Evolutionary conservation across 2,113 vertebrate species (phyloP), one percentile per base, ranked within the genome.

Genomic region (Brachypteracias leptosomus): DNA sequence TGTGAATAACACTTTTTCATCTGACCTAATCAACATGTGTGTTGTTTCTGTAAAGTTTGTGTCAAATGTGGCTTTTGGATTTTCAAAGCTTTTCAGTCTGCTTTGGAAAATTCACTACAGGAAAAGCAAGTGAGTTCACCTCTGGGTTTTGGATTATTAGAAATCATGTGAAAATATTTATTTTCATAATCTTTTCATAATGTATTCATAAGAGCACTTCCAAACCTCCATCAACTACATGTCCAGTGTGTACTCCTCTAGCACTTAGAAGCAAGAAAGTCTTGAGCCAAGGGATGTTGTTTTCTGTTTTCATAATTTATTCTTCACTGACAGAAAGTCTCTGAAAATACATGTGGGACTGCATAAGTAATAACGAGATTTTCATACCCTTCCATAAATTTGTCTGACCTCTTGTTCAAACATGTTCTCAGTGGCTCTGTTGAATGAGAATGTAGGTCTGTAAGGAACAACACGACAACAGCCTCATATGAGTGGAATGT

Each of bases 331-430:
- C 42, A 85, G 33, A 85, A 95, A 70, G 15, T 88, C 49, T 91
- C 65, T 79, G 46, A 84, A 38, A 92, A 93, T 80, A 78, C 26
- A 67, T n/a, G 58, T 93, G 78, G 52, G 52, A 74, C 24, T 93
- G 91, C 63, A 91, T 96, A 87, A 94, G 47, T 76, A 88, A 90
- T 74, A 95, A 86, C 31, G 83, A 62, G 66, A 94, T 90, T 72
- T 95, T 85, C 65, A 82, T 87, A 89, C 18, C 36, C n/a, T 92
- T 94, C 76, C 57, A 90, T 77, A 85, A 72, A 88, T 91, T 91
- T 79, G 51, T 83, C 58, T 90, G 93, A 75, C 86, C 83, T 90
- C 94, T 94, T 93, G 73, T 90, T 92, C 76, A 93, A 76, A 85
- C 81, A 86, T 84, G 72, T 88, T 94, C 84, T 96, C 68, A n/a